Evolutionary conservation across 2,888 invertebrate genomes (phyloP), one percentile per base, ranked within the genome.

Genomic region (Aphidius colemani): DNA sequence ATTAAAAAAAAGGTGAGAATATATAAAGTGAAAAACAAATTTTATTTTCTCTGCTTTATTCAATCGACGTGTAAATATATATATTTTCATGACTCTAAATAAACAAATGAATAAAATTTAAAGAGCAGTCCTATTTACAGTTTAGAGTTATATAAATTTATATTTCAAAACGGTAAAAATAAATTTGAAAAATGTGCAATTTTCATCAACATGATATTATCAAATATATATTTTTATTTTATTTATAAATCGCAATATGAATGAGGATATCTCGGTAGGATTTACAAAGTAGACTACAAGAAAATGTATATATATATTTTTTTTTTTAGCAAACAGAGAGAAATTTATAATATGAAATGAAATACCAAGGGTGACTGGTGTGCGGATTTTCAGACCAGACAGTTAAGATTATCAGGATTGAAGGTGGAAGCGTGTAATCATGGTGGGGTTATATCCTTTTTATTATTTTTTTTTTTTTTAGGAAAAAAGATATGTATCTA

Each of bases 401-500:
- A 57, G 57, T 57, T 40, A 57, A 57, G 57, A 57, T 57, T 57
- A 57, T 46, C 57, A 46, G 57, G 57, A 57, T 57, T 46, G 46
- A 7, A 6, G 57, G 46, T 18, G 11, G 57, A 39, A 45, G 6
- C n/a, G 10, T 43, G 18, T 46, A 39, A 39, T 8, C n/a, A 46
- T 7, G 44, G 40, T 7, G 30, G 13, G 53, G 30, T 30, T 30
- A 30, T 30, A 30, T 30, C 30, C 30, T 30, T 30, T 30, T 30
- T 30, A 30, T 30, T 30, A 30, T 30, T 30, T 5, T 30, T 30
- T 30, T 3, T 30, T 30, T 30, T 30, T 30, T 30, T 30, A 43
- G 43, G 57, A 61, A 66, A 62, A 45, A 53, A 53, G 59, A 53
- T 66, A 68, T 66, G 69, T 69, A 66, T 69, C 66, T 61, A 69